Conservation (phyloP, 2,797 vertebrate species). For the Enteromius trimaculatus region DNA sequence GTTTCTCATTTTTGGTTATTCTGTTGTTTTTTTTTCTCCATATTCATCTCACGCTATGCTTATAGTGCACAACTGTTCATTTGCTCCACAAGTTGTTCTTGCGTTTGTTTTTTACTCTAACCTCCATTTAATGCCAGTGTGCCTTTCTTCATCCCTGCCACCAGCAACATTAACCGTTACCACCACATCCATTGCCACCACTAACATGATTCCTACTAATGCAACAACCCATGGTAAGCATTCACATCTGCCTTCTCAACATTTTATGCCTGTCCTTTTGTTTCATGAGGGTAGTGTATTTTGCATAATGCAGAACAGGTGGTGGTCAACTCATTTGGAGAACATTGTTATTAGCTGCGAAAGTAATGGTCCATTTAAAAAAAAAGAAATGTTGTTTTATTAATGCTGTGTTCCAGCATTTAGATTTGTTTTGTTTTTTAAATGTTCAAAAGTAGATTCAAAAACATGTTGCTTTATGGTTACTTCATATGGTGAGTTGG, state of each 20-base stretch:
- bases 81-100: conserved; percentile 41
- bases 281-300: conserved; percentile 5
- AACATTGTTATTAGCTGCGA: neutral
- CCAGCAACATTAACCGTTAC: conserved; percentile 85
- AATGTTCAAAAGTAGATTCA: neutral
- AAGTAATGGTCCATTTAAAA: conserved; percentile 20
- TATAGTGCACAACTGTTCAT: conserved; percentile 24
- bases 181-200: conserved; percentile 82
- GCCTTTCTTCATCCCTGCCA: conserved; percentile 82
- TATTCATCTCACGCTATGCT: conserved; percentile 30
- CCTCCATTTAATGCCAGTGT: conserved; percentile 60
- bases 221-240: conserved; percentile 84
- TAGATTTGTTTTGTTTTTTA: neutral
- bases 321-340: neutral
- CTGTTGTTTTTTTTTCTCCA: neutral
- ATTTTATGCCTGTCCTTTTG: conserved; percentile 17
- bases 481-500: neutral
- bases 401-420: conserved; percentile 8
- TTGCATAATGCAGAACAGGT: conserved; percentile 22
- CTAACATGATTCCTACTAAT: conserved; percentile 89
- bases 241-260: conserved; percentile 46
- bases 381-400: conserved; percentile 2
- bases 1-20: neutral
- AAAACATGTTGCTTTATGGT: neutral
- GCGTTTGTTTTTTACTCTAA: conserved; percentile 38